Base-by-base conservation (phyloP, 2,797 vertebrate species). In the Oreonectes daqikongensis region DNA sequence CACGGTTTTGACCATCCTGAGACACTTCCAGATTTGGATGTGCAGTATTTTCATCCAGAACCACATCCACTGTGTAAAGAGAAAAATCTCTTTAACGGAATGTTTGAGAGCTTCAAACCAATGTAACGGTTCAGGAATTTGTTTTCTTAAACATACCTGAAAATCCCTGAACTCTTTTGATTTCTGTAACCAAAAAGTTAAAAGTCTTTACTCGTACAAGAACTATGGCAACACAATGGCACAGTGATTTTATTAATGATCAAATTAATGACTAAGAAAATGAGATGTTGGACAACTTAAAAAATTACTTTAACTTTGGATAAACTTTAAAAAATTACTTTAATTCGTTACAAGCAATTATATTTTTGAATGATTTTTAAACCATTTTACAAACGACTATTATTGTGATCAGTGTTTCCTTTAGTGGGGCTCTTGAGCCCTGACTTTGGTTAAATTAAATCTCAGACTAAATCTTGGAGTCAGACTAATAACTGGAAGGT, bases 141-240 rank as follows among this genome's bases (percentile, higher is more conserved):
- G 42, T 8, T 24, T 35, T 35, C 30, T 10, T 22, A 42, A 11
- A 42, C 60, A 5, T 79, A 92, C 91, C 88, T 88, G 61, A 22
- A 77, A 89, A 91, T 65, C 46, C 86, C 46, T 59, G 52, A 48
- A 90, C 32, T 78, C 90, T 88, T 46, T 32, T 59, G 5, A 89
- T 80, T 79, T 93, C 92, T 93, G 81, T 24, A 14, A 78, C 40
- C 12, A 1, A 4, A 4, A 9, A 79, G 72, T 6, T 46, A 77
- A n/a, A 67, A 71, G 68, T 1, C 35, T 26, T 26, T 11, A 52
- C 10, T 10, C 48, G 15, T 7, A 15, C 53, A 52, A 22, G 8
- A 20, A 22, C 3, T 22, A n/a, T n/a, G n/a, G n/a, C n/a, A n/a
- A n/a, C n/a, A n/a, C n/a, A 35, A 5, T 57, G 24, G 24, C 12